Evolutionary conservation across 2,797 vertebrate genomes (phyloP).

Genomic region (Discoglossus pictus): DNA sequence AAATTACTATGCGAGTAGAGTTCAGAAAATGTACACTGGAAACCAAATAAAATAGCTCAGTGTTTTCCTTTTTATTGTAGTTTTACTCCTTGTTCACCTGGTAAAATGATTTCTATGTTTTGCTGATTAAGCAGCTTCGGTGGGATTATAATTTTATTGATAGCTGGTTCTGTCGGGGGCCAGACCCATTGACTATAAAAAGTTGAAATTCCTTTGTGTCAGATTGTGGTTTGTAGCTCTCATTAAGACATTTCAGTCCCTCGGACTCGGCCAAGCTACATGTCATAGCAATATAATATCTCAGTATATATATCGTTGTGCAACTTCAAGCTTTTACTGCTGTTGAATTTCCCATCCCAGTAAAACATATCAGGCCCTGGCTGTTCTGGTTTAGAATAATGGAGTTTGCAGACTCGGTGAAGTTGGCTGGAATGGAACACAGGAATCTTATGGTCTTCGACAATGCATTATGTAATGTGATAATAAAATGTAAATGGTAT

Average conservation of each 20-base stretch:
- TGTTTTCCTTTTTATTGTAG: neutral
- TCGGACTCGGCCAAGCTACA: conserved; percentile 11
- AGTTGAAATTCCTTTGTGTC: conserved; percentile 33
- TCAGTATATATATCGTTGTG: conserved; percentile 7
- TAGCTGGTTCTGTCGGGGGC: neutral
- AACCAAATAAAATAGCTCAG: neutral
- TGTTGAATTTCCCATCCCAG: conserved; percentile 25
- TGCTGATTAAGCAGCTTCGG: conserved; percentile 11
- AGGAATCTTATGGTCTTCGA: conserved; percentile 50
- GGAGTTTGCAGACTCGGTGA: conserved; percentile 53
- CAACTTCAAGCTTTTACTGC: conserved; percentile 34
- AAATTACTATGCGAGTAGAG: neutral
- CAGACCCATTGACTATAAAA: conserved; percentile 38
- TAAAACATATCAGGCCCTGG: conserved; percentile 52
- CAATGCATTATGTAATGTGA: conserved; percentile 50
- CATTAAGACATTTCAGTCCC: conserved; percentile 30
- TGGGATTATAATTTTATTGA: conserved; percentile 27
- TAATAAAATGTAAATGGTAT: conserved; percentile 54
- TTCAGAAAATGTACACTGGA: neutral
- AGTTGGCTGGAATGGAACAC: conserved; percentile 33
- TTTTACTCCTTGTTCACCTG: neutral
- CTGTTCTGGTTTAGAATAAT: conserved; percentile 27
- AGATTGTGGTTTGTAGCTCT: neutral
- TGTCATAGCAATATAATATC: neutral
- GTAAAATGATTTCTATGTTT: conserved; percentile 7